phyloP scores from a whole-genome alignment of 2,888 invertebrate species.

The Drosophila testacea region DNA sequence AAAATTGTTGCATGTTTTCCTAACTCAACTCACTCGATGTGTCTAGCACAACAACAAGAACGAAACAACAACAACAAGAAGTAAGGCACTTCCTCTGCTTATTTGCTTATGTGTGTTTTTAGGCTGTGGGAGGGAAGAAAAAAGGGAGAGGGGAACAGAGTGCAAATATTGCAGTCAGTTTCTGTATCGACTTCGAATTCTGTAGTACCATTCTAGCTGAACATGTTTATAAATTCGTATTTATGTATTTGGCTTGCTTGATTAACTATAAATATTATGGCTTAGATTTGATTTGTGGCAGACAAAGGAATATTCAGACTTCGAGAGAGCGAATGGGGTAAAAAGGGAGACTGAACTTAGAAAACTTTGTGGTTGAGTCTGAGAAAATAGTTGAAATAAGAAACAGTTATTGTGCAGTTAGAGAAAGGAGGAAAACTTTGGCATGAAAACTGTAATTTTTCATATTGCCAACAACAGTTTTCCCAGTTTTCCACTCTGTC shows the following conservation, averaged over 20 bases:
- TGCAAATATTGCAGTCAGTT: slow-evolving; percentile 63
- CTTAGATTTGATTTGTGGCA: slow-evolving; percentile 60
- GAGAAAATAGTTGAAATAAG: slow-evolving; percentile 38
- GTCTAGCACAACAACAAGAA: slow-evolving; percentile 52
- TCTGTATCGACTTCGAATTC: slow-evolving; percentile 28
- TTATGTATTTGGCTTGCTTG: slow-evolving; percentile 77
- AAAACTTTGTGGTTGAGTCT: slow-evolving; percentile 35
- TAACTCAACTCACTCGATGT: slow-evolving; percentile 70
- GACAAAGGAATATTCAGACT: slow-evolving; percentile 33
- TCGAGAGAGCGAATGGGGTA: neutral
- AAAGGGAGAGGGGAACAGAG: neutral
- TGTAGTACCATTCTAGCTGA: slow-evolving; percentile 30
- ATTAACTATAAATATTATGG: slow-evolving; percentile 77
- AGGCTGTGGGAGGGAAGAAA: neutral
- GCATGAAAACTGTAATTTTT: slow-evolving; percentile 21
- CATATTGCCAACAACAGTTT: slow-evolving; percentile 12
- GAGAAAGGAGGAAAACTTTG: slow-evolving; percentile 18
- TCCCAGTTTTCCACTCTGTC: slow-evolving; percentile 12
- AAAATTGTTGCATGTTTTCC: slow-evolving; percentile 81
- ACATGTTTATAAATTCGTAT: slow-evolving; percentile 76
- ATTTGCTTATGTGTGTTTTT: slow-evolving; percentile 54
- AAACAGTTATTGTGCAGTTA: slow-evolving; percentile 32
- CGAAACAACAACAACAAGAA: slow-evolving; percentile 28
- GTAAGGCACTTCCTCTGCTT: slow-evolving; percentile 52
- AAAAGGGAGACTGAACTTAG: slow-evolving; percentile 23